Base-by-base conservation (phyloP, 37 sponge, comb jelly and placozoan species). In the Ephydatia muelleri region DNA sequence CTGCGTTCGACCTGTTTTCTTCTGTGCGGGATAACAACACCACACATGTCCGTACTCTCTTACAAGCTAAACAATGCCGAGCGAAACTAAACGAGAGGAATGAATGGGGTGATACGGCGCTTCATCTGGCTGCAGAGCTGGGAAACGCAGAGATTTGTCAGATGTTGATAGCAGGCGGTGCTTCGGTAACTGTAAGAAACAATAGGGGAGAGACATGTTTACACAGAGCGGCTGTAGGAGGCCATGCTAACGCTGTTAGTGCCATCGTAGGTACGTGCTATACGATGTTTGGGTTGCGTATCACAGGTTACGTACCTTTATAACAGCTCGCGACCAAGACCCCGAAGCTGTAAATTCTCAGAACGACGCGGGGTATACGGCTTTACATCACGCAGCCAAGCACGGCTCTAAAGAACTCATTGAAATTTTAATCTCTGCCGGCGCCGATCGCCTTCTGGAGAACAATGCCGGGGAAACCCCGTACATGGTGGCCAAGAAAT, bases 131-230 rank as follows among this genome's bases (percentile, higher is more conserved):
- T n/a, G 85, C 93, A 25, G 86, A 92, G 78, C 86, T 83, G 21
- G 93, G 93, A 16, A 85, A 88, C 48, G 49, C 80, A 28, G 86
- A 88, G 38, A 85, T 92, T 64, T 88, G 88, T 77, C 88, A 92
- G 67, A 92, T 92, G 86, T 64, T 92, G 38, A 85, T 84, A 29
- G 88, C 89, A 22, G 93, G 83, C 64, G 85, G 93, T 43, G 93
- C 93, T 5, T 92, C 89, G 3, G 89, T 85, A 19, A 88, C 93
- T 21, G 86, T 88, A 65, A 48, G 85, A 38, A 92, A 92, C 77
- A 92, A 92, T 69, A 82, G 89, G 1, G 93, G 93, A 49, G 93
- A 92, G 79, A 92, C 93, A 6, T 92, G 93, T 64, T 89, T 92
- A 25, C 93, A 92, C 72, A 65, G 93, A 1, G 88, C 93, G 1